Evolutionary conservation across 2,888 invertebrate species (phyloP).

Genomic region (Ichneumon xanthorius): DNA sequence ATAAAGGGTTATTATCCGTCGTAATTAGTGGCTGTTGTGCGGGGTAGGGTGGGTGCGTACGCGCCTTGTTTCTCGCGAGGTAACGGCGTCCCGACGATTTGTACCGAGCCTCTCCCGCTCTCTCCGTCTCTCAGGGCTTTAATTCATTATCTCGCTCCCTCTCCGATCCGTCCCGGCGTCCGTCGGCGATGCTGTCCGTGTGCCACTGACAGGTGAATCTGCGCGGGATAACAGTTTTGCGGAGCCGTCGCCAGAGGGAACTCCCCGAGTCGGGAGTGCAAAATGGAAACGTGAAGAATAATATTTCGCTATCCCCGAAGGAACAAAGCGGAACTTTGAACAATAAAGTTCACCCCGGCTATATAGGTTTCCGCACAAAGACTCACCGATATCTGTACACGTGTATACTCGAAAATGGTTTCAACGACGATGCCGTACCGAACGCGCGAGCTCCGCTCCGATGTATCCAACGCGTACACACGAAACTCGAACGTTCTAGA

Average conservation of each 20-base stretch:
- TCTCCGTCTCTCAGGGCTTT: neutral
- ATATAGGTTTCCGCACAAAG: neutral
- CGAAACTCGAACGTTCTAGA: conserved; percentile 35
- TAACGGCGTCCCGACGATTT: conserved; percentile 42
- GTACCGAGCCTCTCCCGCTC: conserved; percentile 5
- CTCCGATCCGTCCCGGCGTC: conserved; percentile 39
- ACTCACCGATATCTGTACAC: conserved; percentile 4
- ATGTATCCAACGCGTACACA: conserved; percentile 21
- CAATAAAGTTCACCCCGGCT: conserved; percentile 37
- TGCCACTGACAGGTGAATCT: conserved; percentile 72
- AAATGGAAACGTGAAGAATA: conserved; percentile 55
- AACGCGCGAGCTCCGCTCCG: neutral
- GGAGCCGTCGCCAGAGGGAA: conserved; percentile 48
- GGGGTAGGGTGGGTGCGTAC: conserved; percentile 48
- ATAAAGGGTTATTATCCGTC: conserved; percentile 70
- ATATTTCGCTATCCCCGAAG: conserved; percentile 54
- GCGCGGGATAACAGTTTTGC: conserved; percentile 61
- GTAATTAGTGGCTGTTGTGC: conserved; percentile 72
- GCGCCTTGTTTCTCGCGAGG: conserved; percentile 53
- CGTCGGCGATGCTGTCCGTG: conserved; percentile 55
- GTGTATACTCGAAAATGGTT: neutral
- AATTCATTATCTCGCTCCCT: neutral
- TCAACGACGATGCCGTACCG: conserved; percentile 6
- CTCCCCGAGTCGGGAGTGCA: neutral
- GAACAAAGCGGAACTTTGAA: conserved; percentile 39